Base-by-base conservation (phyloP, 2,797 vertebrate species). In the Petrocephalus sullivani region DNA sequence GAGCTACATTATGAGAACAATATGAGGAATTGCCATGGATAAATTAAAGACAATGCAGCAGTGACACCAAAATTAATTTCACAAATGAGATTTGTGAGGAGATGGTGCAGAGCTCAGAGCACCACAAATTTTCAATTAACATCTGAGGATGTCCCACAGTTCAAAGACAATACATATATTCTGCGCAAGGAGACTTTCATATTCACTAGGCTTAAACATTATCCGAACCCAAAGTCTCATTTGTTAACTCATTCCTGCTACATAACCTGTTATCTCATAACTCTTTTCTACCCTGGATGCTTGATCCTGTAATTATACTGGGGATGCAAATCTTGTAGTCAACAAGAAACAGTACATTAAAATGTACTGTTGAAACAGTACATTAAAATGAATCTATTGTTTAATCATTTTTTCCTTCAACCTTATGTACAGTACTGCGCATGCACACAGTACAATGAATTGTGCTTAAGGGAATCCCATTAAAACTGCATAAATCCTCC, bases 11-110 rank as follows among this genome's bases (percentile, higher is more conserved):
- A 95, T 94, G 91, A 92, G 91, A 93, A 90, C 92, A 93, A 92
- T 94, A 93, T 92, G 91, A 93, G 89, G 90, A 94, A 93, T 91
- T 88, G 91, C 89, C 86, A 88, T 87, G 91, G 91, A 92, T 93
- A 89, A 93, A 92, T 93, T 94, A 94, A 93, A 91, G 91, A 92
- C 88, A 89, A 90, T 92, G 89, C 93, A 91, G 91, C 19, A 87
- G 92, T 93, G 94, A 94, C 91, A 91, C 90, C 56, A 89, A 94
- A 93, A 95, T 94, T 90, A 94, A 94, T 94, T 95, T 91, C 91
- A 93, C 87, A 94, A 95, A 94, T 94, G 92, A 94, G 93, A 94
- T 93, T 92, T 92, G 90, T 90, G 92, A 19, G 8, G 85, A 91
- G 90, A 91, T 89, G 91, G 91, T 87, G 88, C 89, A 90, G 89